Evolutionary conservation across 2,113 vertebrate genomes (phyloP).

Genomic region (Marmota flaviventris): DNA sequence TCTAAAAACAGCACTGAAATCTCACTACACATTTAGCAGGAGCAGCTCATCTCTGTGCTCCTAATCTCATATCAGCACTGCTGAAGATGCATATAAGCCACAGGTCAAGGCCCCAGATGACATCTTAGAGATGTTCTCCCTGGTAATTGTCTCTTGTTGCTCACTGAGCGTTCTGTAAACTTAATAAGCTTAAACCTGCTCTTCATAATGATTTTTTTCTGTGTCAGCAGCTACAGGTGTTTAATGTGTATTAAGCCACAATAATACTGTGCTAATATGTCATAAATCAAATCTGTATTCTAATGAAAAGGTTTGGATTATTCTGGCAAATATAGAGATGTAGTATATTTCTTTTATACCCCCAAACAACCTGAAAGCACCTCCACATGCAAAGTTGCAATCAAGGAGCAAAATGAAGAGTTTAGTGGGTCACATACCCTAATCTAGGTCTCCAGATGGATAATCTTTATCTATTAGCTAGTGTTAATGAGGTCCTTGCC

Average conservation of each 20-base stretch:
- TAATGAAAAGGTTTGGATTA: not conserved
- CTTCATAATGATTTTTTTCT: not conserved
- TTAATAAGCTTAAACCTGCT: not conserved
- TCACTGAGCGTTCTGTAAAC: not conserved
- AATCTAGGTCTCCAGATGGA: not conserved
- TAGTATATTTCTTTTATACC: not conserved
- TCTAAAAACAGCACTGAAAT: not conserved
- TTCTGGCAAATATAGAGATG: not conserved
- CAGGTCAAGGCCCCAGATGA: not conserved
- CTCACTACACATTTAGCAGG: not conserved
- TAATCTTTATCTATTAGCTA: conserved; percentile 38
- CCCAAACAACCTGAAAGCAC: not conserved
- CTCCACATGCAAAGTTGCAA: not conserved
- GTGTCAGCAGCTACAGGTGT: not conserved
- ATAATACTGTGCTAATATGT: not conserved
- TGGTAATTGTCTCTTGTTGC: conserved; percentile 9
- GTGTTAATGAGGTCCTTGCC: conserved; percentile 66
- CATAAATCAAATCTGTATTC: not conserved
- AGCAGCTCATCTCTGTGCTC: not conserved
- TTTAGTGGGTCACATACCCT: not conserved
- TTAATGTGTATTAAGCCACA: not conserved
- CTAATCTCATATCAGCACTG: not conserved
- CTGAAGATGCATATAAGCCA: not conserved
- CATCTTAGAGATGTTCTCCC: not conserved
- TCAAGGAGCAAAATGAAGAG: conserved; percentile 34